Percentiles rank a stretch among this genome's conserved stretches.
phyloP scores from a whole-genome alignment of 2,888 invertebrate species.

The Galeruca laticollis region DNA sequence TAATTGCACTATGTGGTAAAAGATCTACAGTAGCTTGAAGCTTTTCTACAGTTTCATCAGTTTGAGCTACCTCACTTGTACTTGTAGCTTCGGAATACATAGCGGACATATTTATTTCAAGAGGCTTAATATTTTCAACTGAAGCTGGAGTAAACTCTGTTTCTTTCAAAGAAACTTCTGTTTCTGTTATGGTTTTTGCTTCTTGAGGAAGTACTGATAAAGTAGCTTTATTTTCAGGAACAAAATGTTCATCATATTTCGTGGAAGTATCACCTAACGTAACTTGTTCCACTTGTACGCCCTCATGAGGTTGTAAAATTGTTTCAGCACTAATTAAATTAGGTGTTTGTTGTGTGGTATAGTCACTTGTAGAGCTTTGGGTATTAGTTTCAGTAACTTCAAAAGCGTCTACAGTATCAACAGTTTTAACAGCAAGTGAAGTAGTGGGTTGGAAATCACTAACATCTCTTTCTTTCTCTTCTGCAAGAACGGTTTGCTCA shows the following conservation, averaged over 20 bases:
- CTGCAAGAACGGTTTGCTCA: slow-evolving; percentile 58
- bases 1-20: slow-evolving; percentile 64
- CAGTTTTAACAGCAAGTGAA: slow-evolving; percentile 58
- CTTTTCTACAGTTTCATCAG: slow-evolving; percentile 35
- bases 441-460: slow-evolving; percentile 52
- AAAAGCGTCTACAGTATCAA: slow-evolving; percentile 68
- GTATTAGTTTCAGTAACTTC: slow-evolving; percentile 71
- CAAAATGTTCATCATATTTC: slow-evolving; percentile 60
- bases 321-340: slow-evolving; percentile 7
- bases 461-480: slow-evolving; percentile 67
- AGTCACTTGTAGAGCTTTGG: slow-evolving; percentile 68
- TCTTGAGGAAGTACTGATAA: slow-evolving; percentile 73
- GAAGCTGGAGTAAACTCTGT: slow-evolving; percentile 62
- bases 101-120: slow-evolving; percentile 45
- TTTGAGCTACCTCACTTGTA: slow-evolving; percentile 41
- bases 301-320: slow-evolving; percentile 56
- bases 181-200: slow-evolving; percentile 76
- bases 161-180: slow-evolving; percentile 73
- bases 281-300: slow-evolving; percentile 68
- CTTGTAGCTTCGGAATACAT: slow-evolving; percentile 47
- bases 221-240: slow-evolving; percentile 62
- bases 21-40: slow-evolving; percentile 58
- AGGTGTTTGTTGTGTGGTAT: slow-evolving; percentile 65
- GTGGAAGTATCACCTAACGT: slow-evolving; percentile 58
- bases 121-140: slow-evolving; percentile 38